Evolutionary conservation across 2,797 vertebrate species (phyloP).

Genomic region (Betta splendens): DNA sequence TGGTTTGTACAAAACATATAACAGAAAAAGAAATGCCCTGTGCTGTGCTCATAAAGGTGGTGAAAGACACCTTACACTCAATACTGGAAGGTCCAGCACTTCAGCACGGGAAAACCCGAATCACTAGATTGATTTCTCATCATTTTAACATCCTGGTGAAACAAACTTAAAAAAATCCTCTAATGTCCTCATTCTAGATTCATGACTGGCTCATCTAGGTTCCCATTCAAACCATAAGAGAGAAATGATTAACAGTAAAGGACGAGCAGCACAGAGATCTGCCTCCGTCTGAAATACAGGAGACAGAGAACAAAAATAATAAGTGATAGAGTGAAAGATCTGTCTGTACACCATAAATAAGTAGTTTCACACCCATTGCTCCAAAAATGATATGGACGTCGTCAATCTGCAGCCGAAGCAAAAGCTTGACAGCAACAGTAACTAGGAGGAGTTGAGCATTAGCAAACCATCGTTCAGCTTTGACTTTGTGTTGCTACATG

Average conservation of each 20-base stretch:
- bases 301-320: not conserved
- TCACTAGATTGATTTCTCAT: not conserved
- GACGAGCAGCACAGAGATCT: not conserved
- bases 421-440: not conserved
- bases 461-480: not conserved
- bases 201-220: not conserved
- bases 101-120: not conserved
- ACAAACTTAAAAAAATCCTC: not conserved
- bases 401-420: not conserved
- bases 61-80: not conserved
- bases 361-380: not conserved
- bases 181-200: not conserved
- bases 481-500: not conserved
- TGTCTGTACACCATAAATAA: not conserved
- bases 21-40: conserved; percentile 3
- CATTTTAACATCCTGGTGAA: not conserved
- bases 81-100: not conserved
- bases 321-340: not conserved
- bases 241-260: not conserved
- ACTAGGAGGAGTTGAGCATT: not conserved
- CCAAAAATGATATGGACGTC: not conserved
- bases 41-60: not conserved
- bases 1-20: too few species aligned
- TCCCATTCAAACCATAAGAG: not conserved
- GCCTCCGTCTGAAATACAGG: not conserved